Evolutionary conservation across 2,888 invertebrate species (phyloP), one percentile per base, ranked within the genome.

Genomic region (Cantharis lateralis): DNA sequence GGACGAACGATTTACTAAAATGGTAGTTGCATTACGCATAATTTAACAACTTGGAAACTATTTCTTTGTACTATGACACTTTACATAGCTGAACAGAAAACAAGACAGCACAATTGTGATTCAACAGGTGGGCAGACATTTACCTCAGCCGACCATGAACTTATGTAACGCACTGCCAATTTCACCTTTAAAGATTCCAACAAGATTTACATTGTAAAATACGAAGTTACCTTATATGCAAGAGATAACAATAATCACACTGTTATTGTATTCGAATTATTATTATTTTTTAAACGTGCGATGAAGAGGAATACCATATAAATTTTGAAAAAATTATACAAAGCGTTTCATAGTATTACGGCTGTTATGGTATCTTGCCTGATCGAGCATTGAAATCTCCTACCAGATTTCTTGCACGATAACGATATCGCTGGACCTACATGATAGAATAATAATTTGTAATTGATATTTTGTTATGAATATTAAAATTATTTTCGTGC

Each of bases 121-220:
- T 71, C 71, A 26, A 77, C 72, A 72, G 75, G 75, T 78, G 75
- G 72, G 66, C 72, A 61, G 73, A 72, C 73, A 70, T 68, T 72
- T 66, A 78, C 75, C 26, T 77, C 72, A 72, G 24, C 74, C 77
- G 77, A 77, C 77, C 77, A 70, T 77, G 77, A 77, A 74, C 77
- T 72, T 70, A 63, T 64, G 32, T n/a, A 15, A 71, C 18, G 62
- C 13, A 62, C 62, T 61, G 70, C 77, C 26, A 77, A 71, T 62
- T 64, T 70, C 64, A 70, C 68, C 77, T 77, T 70, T 77, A 71
- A 62, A 18, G 61, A 28, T 62, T 48, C 48, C 15, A 15, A n/a
- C 32, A 32, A 18, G 18, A 70, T 70, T 70, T 32, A 48, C 48
- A 48, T 48, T 48, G n/a, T n/a, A 48, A 48, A n/a, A 9, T n/a